Percentiles rank a stretch among this genome's conserved stretches.
Conservation (phyloP, 2,888 invertebrate species). For the Hylaea fasciaria region DNA sequence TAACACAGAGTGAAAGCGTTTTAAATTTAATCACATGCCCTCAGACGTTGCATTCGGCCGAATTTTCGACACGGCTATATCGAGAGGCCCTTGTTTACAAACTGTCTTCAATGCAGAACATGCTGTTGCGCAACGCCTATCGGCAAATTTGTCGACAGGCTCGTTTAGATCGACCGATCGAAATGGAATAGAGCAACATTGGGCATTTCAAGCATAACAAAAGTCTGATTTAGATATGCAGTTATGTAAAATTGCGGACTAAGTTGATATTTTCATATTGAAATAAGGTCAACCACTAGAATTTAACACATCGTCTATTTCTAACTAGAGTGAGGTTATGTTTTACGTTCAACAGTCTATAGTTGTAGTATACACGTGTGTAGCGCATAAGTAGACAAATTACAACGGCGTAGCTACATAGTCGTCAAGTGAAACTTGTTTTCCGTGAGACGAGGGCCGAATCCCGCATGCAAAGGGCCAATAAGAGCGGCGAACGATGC, state of each 20-base stretch:
- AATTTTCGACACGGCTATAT: conserved; percentile 50
- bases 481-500: conserved; percentile 20
- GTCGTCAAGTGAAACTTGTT: conserved; percentile 61
- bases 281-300: conserved; percentile 29
- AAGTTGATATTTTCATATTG: conserved; percentile 4
- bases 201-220: not conserved
- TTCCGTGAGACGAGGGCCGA: conserved; percentile 58
- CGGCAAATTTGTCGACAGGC: conserved; percentile 41
- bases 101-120: conserved; percentile 42
- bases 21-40: conserved; percentile 71
- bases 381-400: conserved; percentile 10
- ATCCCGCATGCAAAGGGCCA: conserved; percentile 52
- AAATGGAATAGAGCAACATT: conserved; percentile 6
- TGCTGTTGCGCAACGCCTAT: conserved; percentile 46
- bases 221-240: conserved; percentile 5
- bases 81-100: conserved; percentile 57
- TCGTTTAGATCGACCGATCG: conserved; percentile 25
- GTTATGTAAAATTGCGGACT: conserved; percentile 12
- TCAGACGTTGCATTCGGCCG: conserved; percentile 63
- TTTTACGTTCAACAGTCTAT: not conserved
- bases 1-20: conserved; percentile 74
- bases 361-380: conserved; percentile 17
- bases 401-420: conserved; percentile 35
- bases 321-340: not conserved
- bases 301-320: conserved; percentile 1